These are phyloP conservation scores for Sebastes trivittatus DNA, from an alignment of 2,797 vertebrate species.

Conservation along the genomic window DNA sequence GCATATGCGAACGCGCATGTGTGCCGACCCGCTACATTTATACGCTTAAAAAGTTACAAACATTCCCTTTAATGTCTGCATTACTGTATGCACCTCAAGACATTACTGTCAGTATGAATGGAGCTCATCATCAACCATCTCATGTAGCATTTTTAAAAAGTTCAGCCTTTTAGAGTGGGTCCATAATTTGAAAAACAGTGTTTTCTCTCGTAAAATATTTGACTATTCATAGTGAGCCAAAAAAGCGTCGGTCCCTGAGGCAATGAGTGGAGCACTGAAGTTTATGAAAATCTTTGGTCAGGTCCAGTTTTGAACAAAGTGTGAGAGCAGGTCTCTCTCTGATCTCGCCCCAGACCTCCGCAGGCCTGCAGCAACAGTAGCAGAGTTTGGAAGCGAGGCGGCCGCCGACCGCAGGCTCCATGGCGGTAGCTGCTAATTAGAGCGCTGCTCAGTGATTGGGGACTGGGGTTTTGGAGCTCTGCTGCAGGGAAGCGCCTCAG, in stretches of 20 bases:
- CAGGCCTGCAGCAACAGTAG: conserved; percentile 52
- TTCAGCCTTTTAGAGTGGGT: not conserved
- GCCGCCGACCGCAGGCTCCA: conserved; percentile 83
- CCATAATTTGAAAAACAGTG: not conserved
- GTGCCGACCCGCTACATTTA: too few relatives aligned
- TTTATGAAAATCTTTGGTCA: conserved; percentile 15
- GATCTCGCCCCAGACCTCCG: conserved; percentile 27
- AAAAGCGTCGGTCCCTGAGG: not conserved
- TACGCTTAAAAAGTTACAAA: too few relatives aligned
- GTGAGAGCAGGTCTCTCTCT: conserved; percentile 42
- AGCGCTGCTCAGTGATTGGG: conserved; percentile 80
- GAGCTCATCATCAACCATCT: not conserved
- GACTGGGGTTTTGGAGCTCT: conserved; percentile 73
- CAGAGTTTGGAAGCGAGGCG: conserved; percentile 64
- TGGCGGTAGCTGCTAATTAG: conserved; percentile 84
- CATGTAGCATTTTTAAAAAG: not conserved
- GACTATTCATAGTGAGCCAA: not conserved
- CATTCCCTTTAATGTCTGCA: not conserved
- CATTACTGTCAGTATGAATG: not conserved
- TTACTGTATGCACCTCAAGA: not conserved
- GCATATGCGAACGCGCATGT: too few relatives aligned
- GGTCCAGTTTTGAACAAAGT: not conserved
- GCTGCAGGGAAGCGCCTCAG: conserved; percentile 65
- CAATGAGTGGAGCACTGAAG: not conserved
- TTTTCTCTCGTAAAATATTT: not conserved